These are phyloP conservation scores for Glaucopsyche alexis DNA, from an alignment of 2,888 invertebrate genomes.

Conservation along the genomic window DNA sequence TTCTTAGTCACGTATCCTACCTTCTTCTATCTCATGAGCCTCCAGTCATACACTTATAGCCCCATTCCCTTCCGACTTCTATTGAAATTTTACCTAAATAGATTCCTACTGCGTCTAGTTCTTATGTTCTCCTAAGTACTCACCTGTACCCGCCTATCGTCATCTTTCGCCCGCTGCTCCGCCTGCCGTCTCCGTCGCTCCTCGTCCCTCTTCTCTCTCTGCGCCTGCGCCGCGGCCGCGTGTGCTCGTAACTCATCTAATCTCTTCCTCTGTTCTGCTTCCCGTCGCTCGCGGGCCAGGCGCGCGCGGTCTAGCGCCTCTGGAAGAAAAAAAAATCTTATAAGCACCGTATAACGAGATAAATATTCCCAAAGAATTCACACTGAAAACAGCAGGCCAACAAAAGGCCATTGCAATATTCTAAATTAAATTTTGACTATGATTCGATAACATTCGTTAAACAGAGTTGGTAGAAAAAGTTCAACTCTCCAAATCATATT, in stretches of 20 bases:
- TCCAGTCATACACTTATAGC: no score
- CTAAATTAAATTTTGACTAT: no score
- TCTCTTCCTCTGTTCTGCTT: constrained; percentile 93
- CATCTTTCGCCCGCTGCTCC: constrained; percentile 89
- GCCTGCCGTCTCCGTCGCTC: constrained; percentile 90
- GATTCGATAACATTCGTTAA: no score
- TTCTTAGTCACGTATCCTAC: no score
- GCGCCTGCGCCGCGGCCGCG: constrained; percentile 92
- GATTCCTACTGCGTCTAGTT: background rate
- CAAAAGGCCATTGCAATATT: no score
- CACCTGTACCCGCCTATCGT: constrained; percentile 61
- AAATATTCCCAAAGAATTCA: no score
- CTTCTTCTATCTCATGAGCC: no score
- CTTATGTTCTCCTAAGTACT: background rate
- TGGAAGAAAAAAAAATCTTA: constrained; percentile 39
- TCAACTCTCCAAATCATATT: no score
- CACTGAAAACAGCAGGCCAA: no score
- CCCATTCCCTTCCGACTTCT: no score
- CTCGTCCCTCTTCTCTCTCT: constrained; percentile 93
- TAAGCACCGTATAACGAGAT: no score
- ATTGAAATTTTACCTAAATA: background rate
- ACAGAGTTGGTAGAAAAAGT: no score
- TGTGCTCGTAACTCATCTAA: constrained; percentile 94
- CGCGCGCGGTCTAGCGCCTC: constrained; percentile 83
- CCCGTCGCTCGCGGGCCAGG: constrained; percentile 91